Percentiles rank a stretch among this genome's conserved stretches.
These are phyloP conservation scores for Sminthurinus aureus DNA, from an alignment of 2,888 invertebrate species.

Conservation along the genomic window DNA sequence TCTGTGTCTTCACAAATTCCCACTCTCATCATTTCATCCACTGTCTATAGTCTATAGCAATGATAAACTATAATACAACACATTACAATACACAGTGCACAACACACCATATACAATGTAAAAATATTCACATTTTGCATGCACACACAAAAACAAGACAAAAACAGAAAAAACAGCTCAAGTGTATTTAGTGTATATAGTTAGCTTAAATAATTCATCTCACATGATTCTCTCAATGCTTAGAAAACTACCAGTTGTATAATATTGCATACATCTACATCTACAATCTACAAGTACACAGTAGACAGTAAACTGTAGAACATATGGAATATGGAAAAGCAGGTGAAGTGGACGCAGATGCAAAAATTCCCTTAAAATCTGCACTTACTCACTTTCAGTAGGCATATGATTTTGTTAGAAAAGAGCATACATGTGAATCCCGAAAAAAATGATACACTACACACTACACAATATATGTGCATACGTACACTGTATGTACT, in stretches of 20 bases:
- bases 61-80: not conserved
- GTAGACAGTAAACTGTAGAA: not conserved
- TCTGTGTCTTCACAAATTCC: not conserved
- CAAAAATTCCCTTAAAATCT: no score
- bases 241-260: not conserved
- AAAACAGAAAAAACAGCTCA: not conserved
- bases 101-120: no score
- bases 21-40: not conserved
- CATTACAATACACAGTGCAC: no score
- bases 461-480: not conserved
- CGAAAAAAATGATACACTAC: not conserved
- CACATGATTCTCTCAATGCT: not conserved
- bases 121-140: no score
- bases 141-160: no score
- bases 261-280: not conserved
- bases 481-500: not conserved
- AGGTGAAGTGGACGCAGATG: no score
- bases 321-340: not conserved
- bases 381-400: no score
- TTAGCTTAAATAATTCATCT: slow-evolving; percentile 1
- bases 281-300: not conserved
- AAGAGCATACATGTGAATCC: not conserved
- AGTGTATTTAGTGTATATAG: not conserved
- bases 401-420: not conserved
- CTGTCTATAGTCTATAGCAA: not conserved